These are phyloP conservation scores for Rhagonycha fulva DNA, from an alignment of 2,888 invertebrate species.

Conservation along the genomic window DNA sequence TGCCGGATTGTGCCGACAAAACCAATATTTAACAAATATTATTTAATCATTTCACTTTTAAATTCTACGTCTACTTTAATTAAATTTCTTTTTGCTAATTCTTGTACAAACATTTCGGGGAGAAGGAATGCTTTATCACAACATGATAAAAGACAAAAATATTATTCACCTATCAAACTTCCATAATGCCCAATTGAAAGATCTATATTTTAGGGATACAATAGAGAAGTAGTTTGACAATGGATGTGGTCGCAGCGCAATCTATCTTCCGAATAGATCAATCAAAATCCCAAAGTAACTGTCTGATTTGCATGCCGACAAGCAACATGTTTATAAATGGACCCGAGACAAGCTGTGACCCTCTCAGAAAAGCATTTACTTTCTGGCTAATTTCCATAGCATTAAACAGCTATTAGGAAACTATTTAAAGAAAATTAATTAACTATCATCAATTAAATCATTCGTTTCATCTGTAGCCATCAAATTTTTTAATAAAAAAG, in stretches of 20 bases:
- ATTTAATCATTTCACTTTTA: neutral
- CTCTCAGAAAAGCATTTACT: conserved; percentile 35
- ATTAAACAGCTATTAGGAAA: neutral
- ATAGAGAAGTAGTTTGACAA: conserved; percentile 47
- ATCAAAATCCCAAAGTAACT: conserved; percentile 55
- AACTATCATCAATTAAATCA: neutral
- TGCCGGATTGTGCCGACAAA: neutral
- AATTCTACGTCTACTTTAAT: neutral
- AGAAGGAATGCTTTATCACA: neutral
- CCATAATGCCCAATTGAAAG: conserved; percentile 28
- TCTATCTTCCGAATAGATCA: conserved; percentile 57
- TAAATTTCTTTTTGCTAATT: neutral
- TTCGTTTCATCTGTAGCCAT: neutral
- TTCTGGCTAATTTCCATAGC: conserved; percentile 7
- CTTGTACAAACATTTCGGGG: too few relatives aligned
- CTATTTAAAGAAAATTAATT: neutral
- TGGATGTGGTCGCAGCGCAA: conserved; percentile 51
- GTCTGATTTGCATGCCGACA: conserved; percentile 57
- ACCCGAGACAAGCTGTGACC: conserved; percentile 50
- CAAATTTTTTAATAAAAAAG: neutral
- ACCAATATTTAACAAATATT: neutral
- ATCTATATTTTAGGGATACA: conserved; percentile 39
- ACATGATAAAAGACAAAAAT: conserved; percentile 10
- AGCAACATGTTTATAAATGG: conserved; percentile 57
- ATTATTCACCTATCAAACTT: conserved; percentile 16